These are phyloP conservation scores for Caracal caracal DNA, from an alignment of 2,113 vertebrate species.

Conservation along the genomic window DNA sequence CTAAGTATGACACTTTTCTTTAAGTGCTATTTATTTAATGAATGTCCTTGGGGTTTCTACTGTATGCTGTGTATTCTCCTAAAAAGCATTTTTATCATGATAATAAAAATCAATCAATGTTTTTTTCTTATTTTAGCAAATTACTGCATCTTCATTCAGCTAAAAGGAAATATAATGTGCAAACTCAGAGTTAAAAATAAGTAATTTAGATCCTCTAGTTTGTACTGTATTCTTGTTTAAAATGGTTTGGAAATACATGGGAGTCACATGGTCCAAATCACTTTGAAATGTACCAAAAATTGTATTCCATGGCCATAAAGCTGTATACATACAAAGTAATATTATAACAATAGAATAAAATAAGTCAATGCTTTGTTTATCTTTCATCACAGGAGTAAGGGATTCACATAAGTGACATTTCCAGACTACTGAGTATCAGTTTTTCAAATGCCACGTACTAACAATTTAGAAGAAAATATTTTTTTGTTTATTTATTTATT, in stretches of 20 bases:
- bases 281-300: neutral
- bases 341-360: neutral
- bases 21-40: neutral
- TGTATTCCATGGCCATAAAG: neutral
- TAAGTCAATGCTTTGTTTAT: neutral
- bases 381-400: neutral
- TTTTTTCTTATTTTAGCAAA: neutral
- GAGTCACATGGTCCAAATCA: neutral
- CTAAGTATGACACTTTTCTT: neutral
- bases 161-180: neutral
- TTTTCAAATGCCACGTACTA: neutral
- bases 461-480: neutral
- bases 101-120: neutral
- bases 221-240: neutral
- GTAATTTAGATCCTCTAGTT: neutral
- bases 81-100: neutral
- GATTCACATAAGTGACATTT: neutral
- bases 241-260: neutral
- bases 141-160: neutral
- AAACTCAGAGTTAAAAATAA: slow-evolving; percentile 14
- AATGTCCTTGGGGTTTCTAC: neutral
- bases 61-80: neutral
- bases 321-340: neutral
- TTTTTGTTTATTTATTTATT: no score
- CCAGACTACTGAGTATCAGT: neutral